Conservation (phyloP, 2,113 vertebrate species). For the Lamprologus callipterus region DNA sequence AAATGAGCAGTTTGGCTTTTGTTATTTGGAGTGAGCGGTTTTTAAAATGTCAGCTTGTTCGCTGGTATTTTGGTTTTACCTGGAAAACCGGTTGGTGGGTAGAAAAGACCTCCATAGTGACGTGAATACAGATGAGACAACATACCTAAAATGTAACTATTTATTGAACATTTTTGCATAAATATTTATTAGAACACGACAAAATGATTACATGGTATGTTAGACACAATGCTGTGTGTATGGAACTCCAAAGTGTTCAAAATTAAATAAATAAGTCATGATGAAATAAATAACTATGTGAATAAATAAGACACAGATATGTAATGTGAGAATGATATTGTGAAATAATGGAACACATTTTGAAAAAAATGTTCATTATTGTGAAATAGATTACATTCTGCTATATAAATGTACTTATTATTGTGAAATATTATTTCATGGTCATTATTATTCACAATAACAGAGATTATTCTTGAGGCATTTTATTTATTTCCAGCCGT, state of each 20-base stretch:
- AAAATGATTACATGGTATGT: not conserved
- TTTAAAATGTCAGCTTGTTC: conserved; percentile 45
- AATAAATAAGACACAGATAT: not conserved
- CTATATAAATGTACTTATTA: not conserved
- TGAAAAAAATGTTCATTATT: not conserved
- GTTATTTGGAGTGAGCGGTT: not conserved
- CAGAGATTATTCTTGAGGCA: not conserved
- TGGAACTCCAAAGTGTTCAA: not conserved
- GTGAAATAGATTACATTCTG: not conserved
- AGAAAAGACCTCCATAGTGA: not conserved
- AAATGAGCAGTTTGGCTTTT: conserved; percentile 1
- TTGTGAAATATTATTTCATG: not conserved
- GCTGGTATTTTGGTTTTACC: conserved; percentile 34
- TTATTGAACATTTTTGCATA: not conserved
- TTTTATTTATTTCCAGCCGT: not conserved
- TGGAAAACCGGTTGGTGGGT: not conserved
- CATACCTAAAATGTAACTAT: not conserved
- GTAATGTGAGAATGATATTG: not conserved
- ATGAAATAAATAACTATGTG: not conserved
- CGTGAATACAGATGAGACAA: not conserved
- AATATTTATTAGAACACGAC: not conserved
- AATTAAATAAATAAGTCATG: not conserved
- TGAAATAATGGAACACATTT: not conserved
- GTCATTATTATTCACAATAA: not conserved
- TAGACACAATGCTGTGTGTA: not conserved